Conservation (phyloP, 2,797 vertebrate genomes). For the Potorous gilbertii region DNA sequence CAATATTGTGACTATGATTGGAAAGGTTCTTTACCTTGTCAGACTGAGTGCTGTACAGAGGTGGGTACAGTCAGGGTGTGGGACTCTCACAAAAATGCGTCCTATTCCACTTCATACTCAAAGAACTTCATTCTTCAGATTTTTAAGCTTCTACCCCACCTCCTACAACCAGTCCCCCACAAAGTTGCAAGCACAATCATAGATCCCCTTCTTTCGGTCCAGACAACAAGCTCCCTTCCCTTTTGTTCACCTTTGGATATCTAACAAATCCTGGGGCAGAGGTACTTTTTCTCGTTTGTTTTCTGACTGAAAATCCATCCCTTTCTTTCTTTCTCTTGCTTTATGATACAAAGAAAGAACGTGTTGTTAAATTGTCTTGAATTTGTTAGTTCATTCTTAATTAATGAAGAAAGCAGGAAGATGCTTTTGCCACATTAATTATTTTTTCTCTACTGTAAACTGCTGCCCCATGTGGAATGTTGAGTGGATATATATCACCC, state of each 20-base stretch:
- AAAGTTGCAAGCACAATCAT: neutral
- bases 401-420: constrained; percentile 1
- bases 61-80: neutral
- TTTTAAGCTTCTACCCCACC: neutral
- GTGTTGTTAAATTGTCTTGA: constrained; percentile 23
- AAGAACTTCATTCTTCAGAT: neutral
- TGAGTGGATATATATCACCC: neutral
- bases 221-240: neutral
- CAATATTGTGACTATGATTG: constrained; percentile 5
- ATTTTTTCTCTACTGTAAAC: neutral
- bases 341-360: constrained; percentile 12
- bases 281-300: neutral
- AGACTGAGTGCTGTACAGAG: neutral
- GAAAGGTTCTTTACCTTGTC: neutral
- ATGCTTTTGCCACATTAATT: neutral
- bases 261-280: constrained; percentile 11
- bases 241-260: constrained; percentile 5
- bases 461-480: neutral
- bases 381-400: constrained; percentile 21
- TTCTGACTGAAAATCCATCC: constrained; percentile 13
- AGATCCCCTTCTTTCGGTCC: neutral
- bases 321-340: neutral
- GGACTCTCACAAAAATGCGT: neutral
- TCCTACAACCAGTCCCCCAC: neutral
- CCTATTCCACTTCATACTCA: neutral